Base-by-base conservation (phyloP, 2,797 vertebrate species). In the Cynodonichthys magdalenae region DNA sequence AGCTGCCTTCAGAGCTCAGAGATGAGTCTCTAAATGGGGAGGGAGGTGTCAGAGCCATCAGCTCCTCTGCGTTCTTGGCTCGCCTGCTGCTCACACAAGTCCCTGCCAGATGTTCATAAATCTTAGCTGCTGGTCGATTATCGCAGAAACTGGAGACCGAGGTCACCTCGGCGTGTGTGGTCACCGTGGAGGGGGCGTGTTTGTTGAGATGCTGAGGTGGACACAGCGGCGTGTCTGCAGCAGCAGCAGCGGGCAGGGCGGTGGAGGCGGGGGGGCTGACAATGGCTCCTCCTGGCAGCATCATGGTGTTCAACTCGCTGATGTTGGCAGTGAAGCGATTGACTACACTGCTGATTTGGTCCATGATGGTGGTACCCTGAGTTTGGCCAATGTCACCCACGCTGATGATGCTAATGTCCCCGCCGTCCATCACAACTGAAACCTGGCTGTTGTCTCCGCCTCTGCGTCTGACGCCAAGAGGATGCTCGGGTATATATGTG, bases 21-120 rank as follows among this genome's bases (percentile, higher is more conserved):
- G 96, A 98, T 6, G 96, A 96, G 94, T 99, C 98, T 89, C 97
- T 94, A 74, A 99, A 99, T 3, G 97, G 97, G 28, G 97, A 99
- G 3, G 98, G 98, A 59, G 98, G 98, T 9, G 96, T 96, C 80
- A 99, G 93, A 51, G 95, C 95, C 67, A 95, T 93, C 87, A 98
- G 69, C 70, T 93, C 92, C 83, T 99, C 97, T 81, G 94, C 92
- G 61, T 90, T 90, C 14, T 92, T 94, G 6, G 92, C 91, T 45
- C 92, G 87, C 65, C 93, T 94, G 66, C 92, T 75, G 6, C 84
- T 82, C 19, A 92, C 75, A 39, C 95, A 94, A 59, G 93, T 93
- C 79, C 94, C 95, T 0, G 78, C 80, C 80, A 90, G 74, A 45
- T 86, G 88, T 63, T 91, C 90, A 0, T 91, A 89, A 53, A 87